Base-by-base conservation (phyloP, 2,113 vertebrate species). In the Leuciscus idus region DNA sequence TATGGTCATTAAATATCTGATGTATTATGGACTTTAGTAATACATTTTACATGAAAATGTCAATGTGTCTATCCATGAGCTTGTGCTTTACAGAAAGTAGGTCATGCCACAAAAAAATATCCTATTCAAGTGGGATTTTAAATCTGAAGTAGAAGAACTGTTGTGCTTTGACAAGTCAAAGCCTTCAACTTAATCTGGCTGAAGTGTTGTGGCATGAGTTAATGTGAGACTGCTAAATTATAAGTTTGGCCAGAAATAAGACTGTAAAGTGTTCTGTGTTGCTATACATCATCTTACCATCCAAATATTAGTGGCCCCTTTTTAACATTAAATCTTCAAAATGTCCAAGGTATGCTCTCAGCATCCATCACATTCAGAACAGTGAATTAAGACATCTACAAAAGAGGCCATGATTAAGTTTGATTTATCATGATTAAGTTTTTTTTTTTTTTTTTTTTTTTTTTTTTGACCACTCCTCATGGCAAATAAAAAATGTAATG, bases 1-100 rank as follows among this genome's bases (percentile, higher is more conserved):
- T 57, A 28, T 55, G 28, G 50, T 33, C 26, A 55, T 21, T 36
- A 55, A 57, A 78, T 5, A 0, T 52, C 4, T 52, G 15, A 48
- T 57, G 2, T 33, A 21, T 77, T 55, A 11, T 30, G 17, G 17
- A 77, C 15, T 77, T 28, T 55, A 50, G 39, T 28, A 77, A 55
- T 77, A 28, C 19, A 62, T 64, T 81, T 80, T 26, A 39, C 1
- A 46, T 13, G 13, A 19, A 62, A 46, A 62, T 39, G 10, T 61
- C 30, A 79, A 23, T 28, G 36, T 81, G 78, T 81, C 15, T 19
- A 46, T 81, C 59, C 57, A 62, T 81, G 23, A 46, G 23, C 39
- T 46, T 15, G 8, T 19, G n/a, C 23, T 81, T 81, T 46, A 64
- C 15, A 46, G 15, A 62, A 81, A 62, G 57, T 64, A 62, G 78